Conservation (phyloP, 2,888 invertebrate species). For the Noctua comes region DNA sequence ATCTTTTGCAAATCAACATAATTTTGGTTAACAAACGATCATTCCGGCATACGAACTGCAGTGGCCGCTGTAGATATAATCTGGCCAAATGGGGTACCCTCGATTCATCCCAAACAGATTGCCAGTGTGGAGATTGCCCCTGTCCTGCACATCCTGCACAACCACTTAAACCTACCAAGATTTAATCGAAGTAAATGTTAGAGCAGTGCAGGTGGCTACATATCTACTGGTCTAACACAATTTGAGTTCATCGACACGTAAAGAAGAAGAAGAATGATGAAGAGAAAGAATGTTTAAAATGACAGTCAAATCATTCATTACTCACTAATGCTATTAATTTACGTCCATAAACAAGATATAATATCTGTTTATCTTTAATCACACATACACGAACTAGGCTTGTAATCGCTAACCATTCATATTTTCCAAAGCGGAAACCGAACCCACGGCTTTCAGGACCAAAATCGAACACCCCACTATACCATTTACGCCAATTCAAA, state of each 20-base stretch:
- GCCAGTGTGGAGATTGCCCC: no score
- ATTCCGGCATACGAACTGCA: background rate
- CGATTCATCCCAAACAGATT: no score
- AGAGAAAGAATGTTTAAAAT: background rate
- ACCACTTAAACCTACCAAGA: no score
- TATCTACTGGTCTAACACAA: no score
- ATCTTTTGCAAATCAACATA: background rate
- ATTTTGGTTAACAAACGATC: background rate
- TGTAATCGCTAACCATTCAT: background rate
- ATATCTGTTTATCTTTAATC: background rate
- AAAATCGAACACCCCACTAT: background rate
- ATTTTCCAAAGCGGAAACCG: background rate
- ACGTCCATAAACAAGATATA: background rate
- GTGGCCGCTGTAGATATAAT: no score
- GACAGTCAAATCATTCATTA: background rate
- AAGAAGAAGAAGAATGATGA: no score
- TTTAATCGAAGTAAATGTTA: no score
- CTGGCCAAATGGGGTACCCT: no score
- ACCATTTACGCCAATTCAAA: slow-evolving; percentile 41
- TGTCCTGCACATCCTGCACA: no score
- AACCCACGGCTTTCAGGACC: background rate
- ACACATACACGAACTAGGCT: background rate
- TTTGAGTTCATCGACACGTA: no score
- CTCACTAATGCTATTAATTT: background rate
- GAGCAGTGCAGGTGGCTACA: no score